phyloP scores from a whole-genome alignment of 1,140 invertebrate species.

The Dendrolimus punctatus region DNA sequence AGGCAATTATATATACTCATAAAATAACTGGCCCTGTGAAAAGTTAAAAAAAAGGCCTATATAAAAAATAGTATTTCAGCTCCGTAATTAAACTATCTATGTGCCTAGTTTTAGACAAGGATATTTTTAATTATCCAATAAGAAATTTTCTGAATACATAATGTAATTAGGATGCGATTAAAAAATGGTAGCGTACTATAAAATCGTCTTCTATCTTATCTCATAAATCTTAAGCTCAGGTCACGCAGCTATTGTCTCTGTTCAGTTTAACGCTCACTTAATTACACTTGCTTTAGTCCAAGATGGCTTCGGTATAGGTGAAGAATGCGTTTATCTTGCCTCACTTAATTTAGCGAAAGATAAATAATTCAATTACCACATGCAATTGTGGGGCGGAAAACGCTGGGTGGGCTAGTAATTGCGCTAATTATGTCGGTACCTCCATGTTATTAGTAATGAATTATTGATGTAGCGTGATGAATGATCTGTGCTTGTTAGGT shows the following conservation, averaged over 20 bases:
- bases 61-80: no score
- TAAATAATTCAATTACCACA: slow-evolving; percentile 54
- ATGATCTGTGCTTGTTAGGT: slow-evolving; percentile 32
- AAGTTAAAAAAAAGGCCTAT: no score
- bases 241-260: slow-evolving; percentile 44
- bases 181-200: no score
- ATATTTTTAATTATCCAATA: no score
- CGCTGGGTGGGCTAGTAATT: slow-evolving; percentile 59
- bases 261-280: slow-evolving; percentile 42
- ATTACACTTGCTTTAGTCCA: slow-evolving; percentile 42
- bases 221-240: slow-evolving; percentile 33
- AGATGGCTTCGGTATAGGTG: slow-evolving; percentile 36
- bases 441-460: slow-evolving; percentile 55
- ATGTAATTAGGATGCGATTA: no score
- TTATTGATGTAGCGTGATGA: slow-evolving; percentile 58
- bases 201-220: not conserved
- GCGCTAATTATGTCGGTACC: slow-evolving; percentile 60
- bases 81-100: no score
- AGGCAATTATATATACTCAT: no score
- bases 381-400: slow-evolving; percentile 16
- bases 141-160: not conserved
- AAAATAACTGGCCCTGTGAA: no score
- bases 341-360: slow-evolving; percentile 38
- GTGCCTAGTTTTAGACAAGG: no score
- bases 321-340: slow-evolving; percentile 42